Evolutionary conservation across 1,140 invertebrate genomes (phyloP).

Genomic region (Anadara kagoshimensis): DNA sequence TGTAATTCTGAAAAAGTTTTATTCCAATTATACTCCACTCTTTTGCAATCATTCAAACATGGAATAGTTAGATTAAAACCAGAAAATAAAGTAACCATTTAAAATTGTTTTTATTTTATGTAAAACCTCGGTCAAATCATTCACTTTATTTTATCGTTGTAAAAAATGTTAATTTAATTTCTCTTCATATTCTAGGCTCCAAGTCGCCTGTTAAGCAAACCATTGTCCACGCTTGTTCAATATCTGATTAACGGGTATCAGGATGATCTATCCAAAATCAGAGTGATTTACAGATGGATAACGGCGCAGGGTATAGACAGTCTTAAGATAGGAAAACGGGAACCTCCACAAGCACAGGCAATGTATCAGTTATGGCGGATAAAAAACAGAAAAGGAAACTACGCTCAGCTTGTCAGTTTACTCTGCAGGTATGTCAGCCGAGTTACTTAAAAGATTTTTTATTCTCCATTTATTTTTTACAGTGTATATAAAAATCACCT

Average conservation of each 20-base stretch:
- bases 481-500: background rate
- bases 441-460: background rate
- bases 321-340: conserved; percentile 34
- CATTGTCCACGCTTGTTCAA: conserved; percentile 42
- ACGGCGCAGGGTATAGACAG: conserved; percentile 46
- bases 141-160: background rate
- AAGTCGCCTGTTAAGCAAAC: conserved; percentile 40
- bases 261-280: conserved; percentile 45
- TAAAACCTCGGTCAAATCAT: too few species aligned
- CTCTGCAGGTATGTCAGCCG: conserved; percentile 50
- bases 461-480: background rate
- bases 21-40: too few species aligned
- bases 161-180: too few species aligned
- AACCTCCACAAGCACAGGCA: conserved; percentile 43
- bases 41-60: too few species aligned
- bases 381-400: conserved; percentile 56
- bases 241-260: conserved; percentile 40
- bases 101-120: too few species aligned
- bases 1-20: too few species aligned
- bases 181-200: conserved; percentile 37
- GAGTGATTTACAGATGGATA: conserved; percentile 58
- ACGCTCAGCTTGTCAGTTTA: conserved; percentile 58
- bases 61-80: too few species aligned
- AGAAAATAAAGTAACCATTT: too few species aligned
- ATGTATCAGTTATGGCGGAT: conserved; percentile 57